Conservation (phyloP, 1,140 invertebrate species). For the Lethrus apterus region DNA sequence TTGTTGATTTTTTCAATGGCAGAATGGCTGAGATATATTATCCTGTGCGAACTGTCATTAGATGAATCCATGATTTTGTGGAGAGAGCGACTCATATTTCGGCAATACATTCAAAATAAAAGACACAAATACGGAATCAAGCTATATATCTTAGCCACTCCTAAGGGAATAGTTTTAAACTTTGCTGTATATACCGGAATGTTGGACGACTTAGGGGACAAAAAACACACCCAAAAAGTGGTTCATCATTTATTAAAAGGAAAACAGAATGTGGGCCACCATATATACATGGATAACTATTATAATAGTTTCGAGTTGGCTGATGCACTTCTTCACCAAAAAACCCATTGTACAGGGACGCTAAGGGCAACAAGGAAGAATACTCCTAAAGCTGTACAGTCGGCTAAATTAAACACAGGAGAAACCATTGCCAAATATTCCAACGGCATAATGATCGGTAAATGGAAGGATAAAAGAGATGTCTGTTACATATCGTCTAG, state of each 20-base stretch:
- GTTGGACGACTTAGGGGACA: background rate
- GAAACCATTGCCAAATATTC: background rate
- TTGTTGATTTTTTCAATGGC: too few species aligned
- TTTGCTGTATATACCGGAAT: background rate
- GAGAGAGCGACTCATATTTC: constrained; percentile 1
- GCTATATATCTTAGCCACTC: background rate
- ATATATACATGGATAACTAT: constrained; percentile 13
- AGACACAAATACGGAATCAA: constrained; percentile 2
- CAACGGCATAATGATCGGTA: too few species aligned
- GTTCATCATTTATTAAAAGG: background rate
- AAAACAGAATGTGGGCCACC: constrained; percentile 2
- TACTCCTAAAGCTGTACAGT: too few species aligned
- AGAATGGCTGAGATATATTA: too few species aligned
- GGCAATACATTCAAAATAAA: constrained; percentile 7
- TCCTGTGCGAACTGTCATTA: constrained; percentile 6
- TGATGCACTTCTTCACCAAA: background rate
- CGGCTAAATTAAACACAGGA: constrained; percentile 1
- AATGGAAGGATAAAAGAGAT: constrained; percentile 33
- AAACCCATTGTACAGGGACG: constrained; percentile 8
- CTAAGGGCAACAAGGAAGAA: constrained; percentile 1
- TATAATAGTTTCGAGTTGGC: constrained; percentile 10
- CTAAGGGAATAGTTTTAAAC: background rate
- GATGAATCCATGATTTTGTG: constrained; percentile 4
- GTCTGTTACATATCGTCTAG: too few species aligned
- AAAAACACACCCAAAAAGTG: background rate